These are phyloP conservation scores for Arizona elegans DNA, from an alignment of 2,113 vertebrate species.

Conservation along the genomic window DNA sequence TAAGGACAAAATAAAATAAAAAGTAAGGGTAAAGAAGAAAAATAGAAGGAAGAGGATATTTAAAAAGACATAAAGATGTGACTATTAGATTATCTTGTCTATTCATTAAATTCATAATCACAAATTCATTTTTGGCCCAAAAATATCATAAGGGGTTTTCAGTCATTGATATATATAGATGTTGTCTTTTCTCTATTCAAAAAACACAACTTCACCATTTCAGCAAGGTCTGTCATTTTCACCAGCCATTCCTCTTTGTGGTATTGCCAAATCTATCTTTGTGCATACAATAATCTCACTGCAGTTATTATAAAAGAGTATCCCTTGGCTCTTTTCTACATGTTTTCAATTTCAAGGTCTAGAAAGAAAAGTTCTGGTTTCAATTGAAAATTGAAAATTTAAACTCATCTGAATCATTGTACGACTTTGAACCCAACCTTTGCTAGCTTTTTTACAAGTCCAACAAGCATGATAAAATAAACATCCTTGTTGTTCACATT, in stretches of 20 bases:
- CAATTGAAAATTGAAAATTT: neutral
- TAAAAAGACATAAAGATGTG: neutral
- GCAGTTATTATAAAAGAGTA: neutral
- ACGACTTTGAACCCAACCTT: neutral
- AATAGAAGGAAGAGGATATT: neutral
- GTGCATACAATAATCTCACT: neutral
- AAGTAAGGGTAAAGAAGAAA: no score
- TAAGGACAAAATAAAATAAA: no score
- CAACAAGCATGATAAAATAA: neutral
- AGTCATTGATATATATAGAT: neutral
- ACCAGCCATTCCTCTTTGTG: neutral
- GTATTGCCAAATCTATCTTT: neutral
- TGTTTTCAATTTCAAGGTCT: neutral
- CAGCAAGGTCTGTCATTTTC: neutral
- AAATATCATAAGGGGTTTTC: neutral
- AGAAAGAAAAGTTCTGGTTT: neutral
- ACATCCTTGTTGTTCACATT: neutral
- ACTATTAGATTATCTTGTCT: neutral
- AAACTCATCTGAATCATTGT: neutral
- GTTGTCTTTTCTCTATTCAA: neutral
- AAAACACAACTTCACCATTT: neutral
- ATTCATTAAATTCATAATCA: neutral
- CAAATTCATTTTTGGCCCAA: neutral
- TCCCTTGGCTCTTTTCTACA: neutral
- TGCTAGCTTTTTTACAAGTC: neutral